A percentile compares a stretch with the other conserved stretches of the same genome.
Evolutionary conservation across 2,888 invertebrate genomes (phyloP).

Genomic region (Harpagoxenus sublaevis): DNA sequence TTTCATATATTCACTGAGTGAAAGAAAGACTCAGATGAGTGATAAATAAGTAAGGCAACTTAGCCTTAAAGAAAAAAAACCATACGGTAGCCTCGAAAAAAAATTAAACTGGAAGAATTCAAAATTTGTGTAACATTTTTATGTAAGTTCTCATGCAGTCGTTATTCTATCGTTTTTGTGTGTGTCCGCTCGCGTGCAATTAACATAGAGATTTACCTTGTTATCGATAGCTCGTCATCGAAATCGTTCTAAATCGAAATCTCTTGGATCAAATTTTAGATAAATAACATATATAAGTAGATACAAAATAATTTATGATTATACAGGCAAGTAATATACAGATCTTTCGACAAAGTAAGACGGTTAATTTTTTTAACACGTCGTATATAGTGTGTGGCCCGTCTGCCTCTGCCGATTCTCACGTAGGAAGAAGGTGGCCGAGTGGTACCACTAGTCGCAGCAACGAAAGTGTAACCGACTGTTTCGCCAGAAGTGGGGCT

Average conservation of each 20-base stretch:
- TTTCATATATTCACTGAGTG: neutral
- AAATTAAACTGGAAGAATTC: neutral
- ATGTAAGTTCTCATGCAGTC: neutral
- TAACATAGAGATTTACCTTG: neutral
- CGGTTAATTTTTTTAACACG: neutral
- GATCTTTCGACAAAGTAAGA: neutral
- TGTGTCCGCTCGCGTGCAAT: neutral
- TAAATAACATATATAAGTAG: neutral
- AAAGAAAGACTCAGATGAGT: neutral
- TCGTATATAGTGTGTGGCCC: neutral
- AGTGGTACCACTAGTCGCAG: constrained; percentile 83
- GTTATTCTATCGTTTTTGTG: neutral
- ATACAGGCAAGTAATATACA: neutral
- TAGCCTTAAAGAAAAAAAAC: neutral
- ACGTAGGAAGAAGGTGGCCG: constrained; percentile 68
- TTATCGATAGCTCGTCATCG: neutral
- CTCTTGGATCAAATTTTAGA: neutral
- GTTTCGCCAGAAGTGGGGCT: constrained; percentile 71
- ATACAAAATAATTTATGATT: neutral
- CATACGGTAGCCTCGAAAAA: too few relatives aligned
- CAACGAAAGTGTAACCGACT: constrained; percentile 84
- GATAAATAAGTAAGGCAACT: neutral
- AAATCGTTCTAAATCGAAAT: neutral
- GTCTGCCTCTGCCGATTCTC: constrained; percentile 40
- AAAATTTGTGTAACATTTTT: constrained; percentile 2